Base-by-base conservation (phyloP, 2,113 vertebrate species). In the Otus sunia region DNA sequence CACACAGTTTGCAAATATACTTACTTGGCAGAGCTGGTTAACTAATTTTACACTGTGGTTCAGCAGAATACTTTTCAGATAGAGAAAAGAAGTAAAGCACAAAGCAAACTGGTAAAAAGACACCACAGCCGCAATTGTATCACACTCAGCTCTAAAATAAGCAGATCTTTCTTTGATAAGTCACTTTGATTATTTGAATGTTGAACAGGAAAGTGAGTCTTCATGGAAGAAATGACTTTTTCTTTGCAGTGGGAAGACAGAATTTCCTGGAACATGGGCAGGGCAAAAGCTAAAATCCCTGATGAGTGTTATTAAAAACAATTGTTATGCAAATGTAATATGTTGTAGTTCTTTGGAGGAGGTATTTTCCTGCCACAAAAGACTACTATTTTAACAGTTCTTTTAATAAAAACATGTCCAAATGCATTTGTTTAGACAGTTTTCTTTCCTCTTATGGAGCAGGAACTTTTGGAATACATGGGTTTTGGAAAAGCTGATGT, bases 271-370 rank as follows among this genome's bases (percentile, higher is more conserved):
- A 92, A 94, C 49, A 88, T 47, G 58, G 49, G 39, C 80, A 92
- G 77, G 41, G 26, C 62, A 91, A 91, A 18, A 68, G 56, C 60
- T 60, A 59, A 86, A 95, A 89, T 78, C 47, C 68, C 73, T 34
- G 34, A 64, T 64, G 68, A 80, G 18, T 93, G 20, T 90, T 88
- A 88, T 79, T 89, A 90, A 89, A 49, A 32, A 78, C 37, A 86
- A 86, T 78, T 94, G 72, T 91, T 94, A 94, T 66, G 92, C 62
- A 94, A 89, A 92, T 92, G 12, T 34, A 92, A 67, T 71, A 36
- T 1, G 5, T 66, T 76, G 18, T 69, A 64, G 52, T 25, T 85
- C 64, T 94, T 92, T 66, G 69, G 66, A 85, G 59, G 14, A 88
- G 21, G 45, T 39, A 58, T 72, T 76, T 91, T 93, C 56, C 68